Base-by-base conservation (phyloP, 2,888 invertebrate genomes). In the Seladonia tumulorum region DNA sequence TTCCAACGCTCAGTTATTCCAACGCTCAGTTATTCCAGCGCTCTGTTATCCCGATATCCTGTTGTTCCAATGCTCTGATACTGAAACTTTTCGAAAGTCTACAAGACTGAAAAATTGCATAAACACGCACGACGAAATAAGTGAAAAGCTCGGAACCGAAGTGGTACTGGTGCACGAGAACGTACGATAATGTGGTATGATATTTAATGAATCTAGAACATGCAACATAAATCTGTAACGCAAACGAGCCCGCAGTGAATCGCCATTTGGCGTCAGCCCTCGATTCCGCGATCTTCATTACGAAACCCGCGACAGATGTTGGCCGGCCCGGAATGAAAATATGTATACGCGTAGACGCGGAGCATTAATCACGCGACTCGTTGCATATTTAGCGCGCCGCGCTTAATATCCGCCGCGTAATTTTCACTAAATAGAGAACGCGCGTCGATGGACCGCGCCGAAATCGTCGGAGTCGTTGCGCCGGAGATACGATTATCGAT, bases 291-390 rank as follows among this genome's bases (percentile, higher is more conserved):
- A 63, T 81, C 63, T 80, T 66, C 35, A 53, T 81, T 81, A 42
- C 81, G 81, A 29, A 80, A 81, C 42, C 14, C 29, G n/a, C 22
- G 63, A 49, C 72, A 72, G 81, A 79, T 80, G 81, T 71, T 72
- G 63, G 63, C 63, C 72, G 57, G 49, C 42, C 49, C n/a, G 49
- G 66, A 80, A 81, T 66, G 72, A 66, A 81, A 80, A 81, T 80
- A 72, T 80, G 39, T 63, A 7, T 29, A 5, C 60, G 60, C 25
- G 16, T 29, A 66, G 66, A 66, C 35, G 18, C 35, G 66, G 29
- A 2, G 35, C 29, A 66, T 66, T 66, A 66, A 66, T 81, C 71
- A 71, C 60, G 29, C 29, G 79, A 60, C 35, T 70, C 53, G 79
- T 70, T 70, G 45, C 35, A 66, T 66, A 66, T 66, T 35, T 66